These are phyloP conservation scores for Mimas tiliae DNA, from an alignment of 2,888 invertebrate species.

Conservation along the genomic window DNA sequence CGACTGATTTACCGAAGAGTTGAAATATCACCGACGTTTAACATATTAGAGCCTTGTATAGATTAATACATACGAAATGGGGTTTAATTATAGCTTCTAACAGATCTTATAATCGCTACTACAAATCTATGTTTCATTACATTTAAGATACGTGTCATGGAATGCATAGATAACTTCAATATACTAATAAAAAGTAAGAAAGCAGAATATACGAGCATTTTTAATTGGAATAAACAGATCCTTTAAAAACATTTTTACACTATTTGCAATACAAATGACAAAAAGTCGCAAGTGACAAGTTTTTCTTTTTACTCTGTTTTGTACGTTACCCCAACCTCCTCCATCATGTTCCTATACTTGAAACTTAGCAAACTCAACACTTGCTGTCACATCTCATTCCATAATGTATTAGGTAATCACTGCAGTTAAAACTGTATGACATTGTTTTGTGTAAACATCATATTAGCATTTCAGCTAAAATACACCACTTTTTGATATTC, in stretches of 20 bases:
- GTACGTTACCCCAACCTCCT: too few relatives aligned
- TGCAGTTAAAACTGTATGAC: background rate
- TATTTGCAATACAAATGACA: background rate
- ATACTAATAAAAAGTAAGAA: slow-evolving; percentile 5
- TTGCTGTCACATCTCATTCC: too few relatives aligned
- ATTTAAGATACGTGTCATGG: slow-evolving; percentile 8
- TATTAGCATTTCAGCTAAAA: background rate
- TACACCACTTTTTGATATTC: background rate
- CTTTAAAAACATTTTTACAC: too few relatives aligned
- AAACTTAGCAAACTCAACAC: too few relatives aligned
- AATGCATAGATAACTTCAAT: background rate
- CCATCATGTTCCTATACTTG: too few relatives aligned
- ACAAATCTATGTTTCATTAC: slow-evolving; percentile 8
- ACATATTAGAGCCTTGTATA: slow-evolving; percentile 15
- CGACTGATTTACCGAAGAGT: background rate
- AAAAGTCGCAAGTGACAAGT: too few relatives aligned
- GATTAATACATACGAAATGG: background rate
- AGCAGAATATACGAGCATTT: slow-evolving; percentile 7
- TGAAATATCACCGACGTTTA: slow-evolving; percentile 12
- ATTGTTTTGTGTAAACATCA: background rate
- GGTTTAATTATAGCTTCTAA: background rate
- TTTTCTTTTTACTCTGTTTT: background rate
- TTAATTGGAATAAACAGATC: too few relatives aligned
- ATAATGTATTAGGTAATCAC: background rate
- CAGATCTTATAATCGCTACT: background rate